phyloP scores from a whole-genome alignment of 2,888 invertebrate species.

The Oligia fasciuncula region DNA sequence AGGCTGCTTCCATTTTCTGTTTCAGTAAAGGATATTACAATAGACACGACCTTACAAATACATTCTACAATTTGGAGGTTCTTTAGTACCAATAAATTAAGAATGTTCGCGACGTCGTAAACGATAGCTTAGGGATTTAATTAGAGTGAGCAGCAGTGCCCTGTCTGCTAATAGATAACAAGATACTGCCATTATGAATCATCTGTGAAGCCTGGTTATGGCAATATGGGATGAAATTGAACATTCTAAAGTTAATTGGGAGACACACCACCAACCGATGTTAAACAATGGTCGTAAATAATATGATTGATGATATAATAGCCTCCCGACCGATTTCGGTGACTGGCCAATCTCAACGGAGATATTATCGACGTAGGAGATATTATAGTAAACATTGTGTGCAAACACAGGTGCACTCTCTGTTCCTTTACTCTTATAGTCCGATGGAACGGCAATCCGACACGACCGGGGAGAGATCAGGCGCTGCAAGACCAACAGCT shows the following conservation, averaged over 20 bases:
- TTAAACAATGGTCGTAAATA: neutral
- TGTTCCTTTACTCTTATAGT: too few species aligned
- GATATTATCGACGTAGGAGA: too few species aligned
- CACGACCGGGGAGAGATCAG: too few species aligned
- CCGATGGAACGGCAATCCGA: too few species aligned
- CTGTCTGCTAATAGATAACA: neutral
- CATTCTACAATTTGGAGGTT: neutral
- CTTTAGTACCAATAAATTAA: neutral
- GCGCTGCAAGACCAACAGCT: too few species aligned
- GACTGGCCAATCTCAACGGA: too few species aligned
- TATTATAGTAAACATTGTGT: too few species aligned
- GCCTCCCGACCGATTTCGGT: too few species aligned
- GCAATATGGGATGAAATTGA: neutral
- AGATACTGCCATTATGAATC: neutral
- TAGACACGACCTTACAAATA: neutral
- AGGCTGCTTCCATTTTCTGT: too few species aligned
- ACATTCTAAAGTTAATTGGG: neutral
- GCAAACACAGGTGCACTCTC: too few species aligned
- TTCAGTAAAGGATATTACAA: too few species aligned
- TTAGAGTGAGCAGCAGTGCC: neutral
- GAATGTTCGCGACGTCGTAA: too few species aligned
- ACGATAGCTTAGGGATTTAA: neutral
- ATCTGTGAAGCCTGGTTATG: neutral
- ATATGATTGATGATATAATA: neutral
- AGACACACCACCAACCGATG: neutral